Base-by-base conservation (phyloP, 2,113 vertebrate species). In the Bufo bufo region DNA sequence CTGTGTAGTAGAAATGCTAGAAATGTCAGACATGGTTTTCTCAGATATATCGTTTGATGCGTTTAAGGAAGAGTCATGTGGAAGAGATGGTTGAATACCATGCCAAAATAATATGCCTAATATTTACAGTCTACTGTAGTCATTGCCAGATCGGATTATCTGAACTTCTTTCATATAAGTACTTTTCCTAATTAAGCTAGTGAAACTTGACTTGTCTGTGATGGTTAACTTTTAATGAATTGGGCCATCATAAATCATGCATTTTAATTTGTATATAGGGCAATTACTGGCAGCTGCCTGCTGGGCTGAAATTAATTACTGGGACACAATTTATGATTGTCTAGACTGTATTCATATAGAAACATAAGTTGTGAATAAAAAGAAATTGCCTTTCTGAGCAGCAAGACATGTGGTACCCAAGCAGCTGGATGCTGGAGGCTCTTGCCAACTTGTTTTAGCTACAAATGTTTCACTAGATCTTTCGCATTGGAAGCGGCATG, bases 241-340 rank as follows among this genome's bases (percentile, higher is more conserved):
- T 50, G 12, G 89, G 6, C 66, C 74, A 75, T 77, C 49, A 50
- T 49, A 89, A 93, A 89, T 88, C 91, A 92, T 93, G 93, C 93
- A 94, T 93, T 92, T 92, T 93, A 94, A 94, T 94, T 92, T 80
- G 84, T 86, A 90, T 90, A 92, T 92, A 91, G 90, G 90, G 89
- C 91, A 94, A 93, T 94, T 95, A 94, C 94, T 91, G 93, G 91
- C 89, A 90, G 88, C 66, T 90, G 92, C 93, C 92, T 82, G 89
- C 93, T 93, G 92, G 91, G 91, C 33, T 90, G 91, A 93, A 93
- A 91, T 92, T 94, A 92, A 94, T 95, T 95, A 93, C 90, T 69
- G 20, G 90, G 91, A 90, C 93, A 92, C 86, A 88, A 92, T 92
- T 91, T 66, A 65, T 89, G 69, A 91, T 91, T 90, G 90, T 90